These are phyloP conservation scores for Perca fluviatilis DNA, from an alignment of 2,113 vertebrate species.

Conservation along the genomic window DNA sequence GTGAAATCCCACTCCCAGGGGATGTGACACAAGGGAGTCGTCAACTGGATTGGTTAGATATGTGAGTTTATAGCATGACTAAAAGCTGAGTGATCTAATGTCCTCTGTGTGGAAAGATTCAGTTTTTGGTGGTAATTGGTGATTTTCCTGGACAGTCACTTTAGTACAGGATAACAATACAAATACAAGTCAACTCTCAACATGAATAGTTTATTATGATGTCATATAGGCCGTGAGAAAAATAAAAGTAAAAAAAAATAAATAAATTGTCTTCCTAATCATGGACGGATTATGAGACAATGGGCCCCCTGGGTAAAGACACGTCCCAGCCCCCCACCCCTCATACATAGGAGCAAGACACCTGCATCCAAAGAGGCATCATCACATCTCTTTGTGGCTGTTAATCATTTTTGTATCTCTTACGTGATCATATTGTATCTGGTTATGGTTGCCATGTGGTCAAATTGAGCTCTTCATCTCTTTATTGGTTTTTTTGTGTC, in stretches of 20 bases:
- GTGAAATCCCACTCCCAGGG: constrained; percentile 49
- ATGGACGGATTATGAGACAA: constrained; percentile 12
- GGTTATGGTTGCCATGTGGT: not conserved
- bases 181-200: constrained; percentile 13
- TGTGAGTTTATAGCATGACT: constrained; percentile 54
- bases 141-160: constrained; percentile 24
- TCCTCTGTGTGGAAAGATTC: constrained; percentile 53
- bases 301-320: not conserved
- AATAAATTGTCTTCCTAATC: not conserved
- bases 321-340: not conserved
- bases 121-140: constrained; percentile 4
- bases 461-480: not conserved
- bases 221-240: not conserved
- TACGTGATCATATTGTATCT: not conserved
- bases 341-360: not conserved
- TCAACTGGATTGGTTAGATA: constrained; percentile 62
- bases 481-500: not conserved
- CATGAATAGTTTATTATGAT: constrained; percentile 2
- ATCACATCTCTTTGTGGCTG: not conserved
- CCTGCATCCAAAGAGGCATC: not conserved
- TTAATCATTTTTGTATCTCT: not conserved
- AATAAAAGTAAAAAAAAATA: not conserved
- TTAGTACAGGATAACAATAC: not conserved
- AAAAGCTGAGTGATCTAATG: constrained; percentile 56
- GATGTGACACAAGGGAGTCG: constrained; percentile 46